These are phyloP conservation scores for Drosophila kanapiae DNA, from an alignment of 1,140 invertebrate genomes.

Conservation along the genomic window DNA sequence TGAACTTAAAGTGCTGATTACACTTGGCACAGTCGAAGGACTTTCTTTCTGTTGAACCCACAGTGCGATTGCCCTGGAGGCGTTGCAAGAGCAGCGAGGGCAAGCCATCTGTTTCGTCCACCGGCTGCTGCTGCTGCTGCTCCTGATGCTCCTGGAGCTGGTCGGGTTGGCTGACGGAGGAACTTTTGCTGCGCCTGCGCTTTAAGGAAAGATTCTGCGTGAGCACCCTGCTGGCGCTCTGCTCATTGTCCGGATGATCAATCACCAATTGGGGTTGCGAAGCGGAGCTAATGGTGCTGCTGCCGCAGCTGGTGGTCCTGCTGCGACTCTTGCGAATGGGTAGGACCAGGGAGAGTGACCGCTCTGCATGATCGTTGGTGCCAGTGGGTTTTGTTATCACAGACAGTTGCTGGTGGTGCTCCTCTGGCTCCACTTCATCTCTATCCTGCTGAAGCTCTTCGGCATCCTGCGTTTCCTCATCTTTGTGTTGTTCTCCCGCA, in stretches of 20 bases:
- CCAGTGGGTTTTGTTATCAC: constrained; percentile 63
- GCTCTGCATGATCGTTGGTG: constrained; percentile 9
- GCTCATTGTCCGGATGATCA: constrained; percentile 72
- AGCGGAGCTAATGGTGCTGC: constrained; percentile 64
- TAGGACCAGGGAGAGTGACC: constrained; percentile 17
- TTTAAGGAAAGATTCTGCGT: constrained; percentile 24
- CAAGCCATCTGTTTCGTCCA: neutral
- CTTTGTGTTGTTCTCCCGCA: neutral
- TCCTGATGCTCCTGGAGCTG: constrained; percentile 1
- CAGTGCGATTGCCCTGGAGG: constrained; percentile 53
- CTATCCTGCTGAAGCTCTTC: neutral
- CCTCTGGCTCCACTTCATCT: constrained; percentile 6
- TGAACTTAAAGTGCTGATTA: constrained; percentile 86
- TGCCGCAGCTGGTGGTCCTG: constrained; percentile 36
- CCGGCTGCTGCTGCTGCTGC: constrained; percentile 5
- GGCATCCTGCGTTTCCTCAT: neutral
- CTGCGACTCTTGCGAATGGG: constrained; percentile 26
- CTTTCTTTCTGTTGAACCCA: constrained; percentile 11
- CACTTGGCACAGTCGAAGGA: constrained; percentile 58
- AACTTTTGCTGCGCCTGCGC: constrained; percentile 48
- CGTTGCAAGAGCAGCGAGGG: constrained; percentile 69
- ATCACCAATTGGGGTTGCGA: constrained; percentile 72
- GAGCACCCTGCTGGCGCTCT: constrained; percentile 31
- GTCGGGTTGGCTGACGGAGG: constrained; percentile 22
- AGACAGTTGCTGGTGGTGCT: constrained; percentile 47